Conservation (phyloP, 2,888 invertebrate genomes). For the Pandemis corylana region DNA sequence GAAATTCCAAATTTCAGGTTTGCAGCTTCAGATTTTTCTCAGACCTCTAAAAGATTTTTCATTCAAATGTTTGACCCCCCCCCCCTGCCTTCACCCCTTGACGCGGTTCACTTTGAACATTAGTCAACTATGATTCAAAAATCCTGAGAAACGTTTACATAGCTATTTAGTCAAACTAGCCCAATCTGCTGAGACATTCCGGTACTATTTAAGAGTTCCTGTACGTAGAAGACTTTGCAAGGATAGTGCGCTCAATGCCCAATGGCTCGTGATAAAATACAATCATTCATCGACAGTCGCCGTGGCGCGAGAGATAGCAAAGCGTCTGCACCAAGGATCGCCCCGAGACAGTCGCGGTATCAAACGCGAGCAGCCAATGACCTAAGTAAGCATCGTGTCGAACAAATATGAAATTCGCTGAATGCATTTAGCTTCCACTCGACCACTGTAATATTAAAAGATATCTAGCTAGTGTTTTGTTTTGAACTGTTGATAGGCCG, state of each 20-base stretch:
- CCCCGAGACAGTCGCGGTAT: slow-evolving; percentile 13
- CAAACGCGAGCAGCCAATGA: slow-evolving; percentile 19
- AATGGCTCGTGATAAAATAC: not conserved
- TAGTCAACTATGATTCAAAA: too few species aligned
- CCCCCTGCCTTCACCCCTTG: too few species aligned
- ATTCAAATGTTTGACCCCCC: too few species aligned
- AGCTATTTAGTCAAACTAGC: too few species aligned
- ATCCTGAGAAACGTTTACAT: too few species aligned
- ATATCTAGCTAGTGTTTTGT: not conserved
- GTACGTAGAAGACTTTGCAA: not conserved
- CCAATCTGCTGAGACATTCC: too few species aligned
- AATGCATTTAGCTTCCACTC: not conserved
- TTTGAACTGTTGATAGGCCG: too few species aligned
- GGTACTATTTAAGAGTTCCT: too few species aligned
- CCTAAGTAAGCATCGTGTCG: not conserved
- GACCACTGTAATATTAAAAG: not conserved
- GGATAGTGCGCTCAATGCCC: not conserved
- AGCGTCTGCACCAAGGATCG: slow-evolving; percentile 1
- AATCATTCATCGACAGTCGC: not conserved
- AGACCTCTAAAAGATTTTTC: too few species aligned
- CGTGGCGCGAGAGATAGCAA: slow-evolving; percentile 21
- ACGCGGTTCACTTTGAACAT: too few species aligned
- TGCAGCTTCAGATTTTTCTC: too few species aligned
- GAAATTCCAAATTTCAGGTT: too few species aligned
- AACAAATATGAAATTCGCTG: not conserved